Evolutionary conservation across 2,888 invertebrate genomes (phyloP).

Genomic region (Drosophila ezoana): DNA sequence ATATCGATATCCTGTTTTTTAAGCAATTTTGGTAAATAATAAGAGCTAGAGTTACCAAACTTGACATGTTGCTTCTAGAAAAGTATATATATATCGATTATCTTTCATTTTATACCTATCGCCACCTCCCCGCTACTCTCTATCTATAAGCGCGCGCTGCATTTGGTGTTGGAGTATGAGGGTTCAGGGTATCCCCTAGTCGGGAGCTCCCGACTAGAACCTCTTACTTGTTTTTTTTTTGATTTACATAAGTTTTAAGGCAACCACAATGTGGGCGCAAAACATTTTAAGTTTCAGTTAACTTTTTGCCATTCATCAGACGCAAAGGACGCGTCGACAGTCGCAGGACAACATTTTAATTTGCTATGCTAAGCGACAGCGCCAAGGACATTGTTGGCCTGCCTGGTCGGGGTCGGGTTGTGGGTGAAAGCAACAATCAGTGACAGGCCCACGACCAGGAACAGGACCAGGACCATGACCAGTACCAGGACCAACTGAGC

Average conservation of each 20-base stretch:
- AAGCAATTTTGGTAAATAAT: too few species aligned
- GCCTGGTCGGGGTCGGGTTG: conserved; percentile 8
- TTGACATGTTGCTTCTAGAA: too few species aligned
- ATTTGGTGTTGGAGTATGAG: too few species aligned
- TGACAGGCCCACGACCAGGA: conserved; percentile 24
- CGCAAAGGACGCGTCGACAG: conserved; percentile 32
- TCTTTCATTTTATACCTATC: too few species aligned
- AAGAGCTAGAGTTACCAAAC: too few species aligned
- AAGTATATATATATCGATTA: too few species aligned
- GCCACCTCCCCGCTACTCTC: too few species aligned
- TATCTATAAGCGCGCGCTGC: too few species aligned
- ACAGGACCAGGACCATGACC: too few species aligned
- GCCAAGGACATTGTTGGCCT: conserved; percentile 38
- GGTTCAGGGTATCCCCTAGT: too few species aligned
- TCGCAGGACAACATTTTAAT: conserved; percentile 61
- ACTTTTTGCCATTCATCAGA: conserved; percentile 43
- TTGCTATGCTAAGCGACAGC: conserved; percentile 54
- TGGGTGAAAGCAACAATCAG: conserved; percentile 41
- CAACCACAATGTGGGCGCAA: conserved; percentile 16
- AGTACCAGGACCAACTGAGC: neutral
- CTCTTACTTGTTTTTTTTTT: neutral
- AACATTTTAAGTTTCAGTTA: conserved; percentile 61
- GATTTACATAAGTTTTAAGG: conserved; percentile 12
- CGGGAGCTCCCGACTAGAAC: too few species aligned
- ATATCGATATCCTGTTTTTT: too few species aligned